Conservation (phyloP, 1,140 invertebrate species). For the Sminthurides bifidus region DNA sequence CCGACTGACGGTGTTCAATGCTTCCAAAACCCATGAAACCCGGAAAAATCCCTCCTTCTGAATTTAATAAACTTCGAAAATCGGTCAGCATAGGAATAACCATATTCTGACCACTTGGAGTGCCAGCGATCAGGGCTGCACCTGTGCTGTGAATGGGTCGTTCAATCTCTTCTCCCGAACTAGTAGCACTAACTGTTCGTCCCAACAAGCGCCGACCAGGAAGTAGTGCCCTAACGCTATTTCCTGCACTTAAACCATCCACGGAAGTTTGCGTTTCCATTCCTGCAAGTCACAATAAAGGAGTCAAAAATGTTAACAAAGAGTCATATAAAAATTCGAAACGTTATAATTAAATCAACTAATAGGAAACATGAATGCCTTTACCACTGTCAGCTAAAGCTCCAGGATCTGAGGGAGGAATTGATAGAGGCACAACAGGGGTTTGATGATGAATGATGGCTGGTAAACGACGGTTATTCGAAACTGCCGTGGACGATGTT, state of each 20-base stretch:
- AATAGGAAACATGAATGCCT: too few species aligned
- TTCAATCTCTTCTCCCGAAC: conserved; percentile 20
- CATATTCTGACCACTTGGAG: conserved; percentile 23
- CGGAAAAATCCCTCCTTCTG: conserved; percentile 7
- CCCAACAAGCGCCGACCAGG: not conserved
- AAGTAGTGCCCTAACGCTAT: not conserved
- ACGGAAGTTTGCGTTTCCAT: not conserved
- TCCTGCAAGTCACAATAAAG: too few species aligned
- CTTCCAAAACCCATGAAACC: conserved; percentile 17
- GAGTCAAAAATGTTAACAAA: too few species aligned
- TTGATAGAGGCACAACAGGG: not conserved
- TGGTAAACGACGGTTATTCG: not conserved
- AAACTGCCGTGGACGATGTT: too few species aligned
- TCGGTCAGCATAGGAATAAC: conserved; percentile 25
- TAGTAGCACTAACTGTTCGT: conserved; percentile 13
- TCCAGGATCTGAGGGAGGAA: too few species aligned
- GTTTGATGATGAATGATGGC: not conserved
- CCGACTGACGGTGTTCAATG: conserved; percentile 6
- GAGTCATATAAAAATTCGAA: too few species aligned
- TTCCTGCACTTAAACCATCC: not conserved
- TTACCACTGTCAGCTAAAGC: too few species aligned
- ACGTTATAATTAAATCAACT: too few species aligned
- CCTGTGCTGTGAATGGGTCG: not conserved
- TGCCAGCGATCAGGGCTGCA: conserved; percentile 22
- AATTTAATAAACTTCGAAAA: conserved; percentile 11